Evolutionary conservation across 2,888 invertebrate species (phyloP).

Genomic region (Oxytorus armatus): DNA sequence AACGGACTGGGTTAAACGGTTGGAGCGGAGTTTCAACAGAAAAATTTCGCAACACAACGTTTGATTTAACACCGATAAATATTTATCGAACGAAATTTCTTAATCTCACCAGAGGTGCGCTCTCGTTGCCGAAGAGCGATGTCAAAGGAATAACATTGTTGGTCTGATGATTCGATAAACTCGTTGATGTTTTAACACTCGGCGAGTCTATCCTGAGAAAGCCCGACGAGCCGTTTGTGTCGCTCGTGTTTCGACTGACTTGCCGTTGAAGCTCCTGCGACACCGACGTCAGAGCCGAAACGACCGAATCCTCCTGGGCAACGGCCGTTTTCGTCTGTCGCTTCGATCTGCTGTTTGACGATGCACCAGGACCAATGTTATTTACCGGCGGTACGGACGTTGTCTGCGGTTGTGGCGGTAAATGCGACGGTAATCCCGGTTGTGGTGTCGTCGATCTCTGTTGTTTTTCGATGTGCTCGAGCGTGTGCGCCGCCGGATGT

Average conservation of each 20-base stretch:
- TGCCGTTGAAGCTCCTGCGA: constrained; percentile 72
- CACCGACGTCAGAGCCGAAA: constrained; percentile 72
- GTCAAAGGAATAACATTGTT: constrained; percentile 75
- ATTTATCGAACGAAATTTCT: too few species aligned
- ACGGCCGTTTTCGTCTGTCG: constrained; percentile 71
- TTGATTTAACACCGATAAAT: background rate
- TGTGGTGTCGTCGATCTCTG: constrained; percentile 92
- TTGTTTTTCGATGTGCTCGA: constrained; percentile 95
- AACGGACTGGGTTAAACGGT: too few species aligned
- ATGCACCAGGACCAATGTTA: constrained; percentile 64
- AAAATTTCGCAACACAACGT: too few species aligned
- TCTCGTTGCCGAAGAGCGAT: constrained; percentile 76
- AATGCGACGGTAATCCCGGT: constrained; percentile 70
- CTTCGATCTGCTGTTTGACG: constrained; percentile 75
- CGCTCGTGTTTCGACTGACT: constrained; percentile 71
- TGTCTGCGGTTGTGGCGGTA: constrained; percentile 72
- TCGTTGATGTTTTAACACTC: constrained; percentile 61
- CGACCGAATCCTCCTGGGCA: constrained; percentile 69
- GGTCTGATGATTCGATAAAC: constrained; percentile 73
- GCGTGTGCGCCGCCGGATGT: constrained; percentile 91
- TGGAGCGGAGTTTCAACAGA: too few species aligned
- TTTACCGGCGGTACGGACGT: constrained; percentile 68
- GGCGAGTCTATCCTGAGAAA: constrained; percentile 83
- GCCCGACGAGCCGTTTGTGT: constrained; percentile 76
- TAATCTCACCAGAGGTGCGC: constrained; percentile 67